phyloP scores from a whole-genome alignment of 1,140 invertebrate genomes.

The Sminthurides bifidus region DNA sequence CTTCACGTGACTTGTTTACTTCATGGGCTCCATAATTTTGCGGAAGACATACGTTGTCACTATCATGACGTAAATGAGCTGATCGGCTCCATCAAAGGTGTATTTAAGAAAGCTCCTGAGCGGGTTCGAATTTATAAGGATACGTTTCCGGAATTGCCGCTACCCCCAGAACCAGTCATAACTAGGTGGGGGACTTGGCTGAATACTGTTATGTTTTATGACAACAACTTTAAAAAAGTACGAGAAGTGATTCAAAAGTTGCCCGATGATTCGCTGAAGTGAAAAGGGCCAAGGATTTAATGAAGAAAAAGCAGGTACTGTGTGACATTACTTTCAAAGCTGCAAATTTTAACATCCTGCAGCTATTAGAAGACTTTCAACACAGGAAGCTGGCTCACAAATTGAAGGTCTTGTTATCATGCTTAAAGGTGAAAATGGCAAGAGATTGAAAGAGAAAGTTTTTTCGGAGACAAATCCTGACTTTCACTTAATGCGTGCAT shows the following conservation, averaged over 20 bases:
- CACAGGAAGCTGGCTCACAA: too few relatives aligned
- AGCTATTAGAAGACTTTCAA: too few relatives aligned
- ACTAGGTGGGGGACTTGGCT: slow-evolving; percentile 39
- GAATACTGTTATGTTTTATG: slow-evolving; percentile 1
- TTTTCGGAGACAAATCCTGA: too few relatives aligned
- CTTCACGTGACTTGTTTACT: slow-evolving; percentile 36
- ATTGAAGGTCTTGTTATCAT: too few relatives aligned
- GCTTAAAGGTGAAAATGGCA: too few relatives aligned
- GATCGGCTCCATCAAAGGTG: slow-evolving; percentile 31
- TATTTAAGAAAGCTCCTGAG: slow-evolving; percentile 34
- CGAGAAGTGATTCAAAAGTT: not conserved
- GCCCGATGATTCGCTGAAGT: too few relatives aligned
- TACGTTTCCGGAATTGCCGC: slow-evolving; percentile 32
- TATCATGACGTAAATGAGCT: slow-evolving; percentile 33
- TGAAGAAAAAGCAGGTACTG: too few relatives aligned
- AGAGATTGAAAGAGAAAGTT: too few relatives aligned
- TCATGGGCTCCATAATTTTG: slow-evolving; percentile 35
- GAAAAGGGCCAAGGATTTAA: too few relatives aligned
- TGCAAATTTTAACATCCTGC: too few relatives aligned
- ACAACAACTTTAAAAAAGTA: slow-evolving; percentile 2
- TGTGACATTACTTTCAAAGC: too few relatives aligned
- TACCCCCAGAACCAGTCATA: slow-evolving; percentile 36
- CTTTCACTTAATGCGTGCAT: too few relatives aligned
- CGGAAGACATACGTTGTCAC: slow-evolving; percentile 33
- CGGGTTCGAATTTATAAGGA: slow-evolving; percentile 34